A percentile compares a stretch with the other conserved stretches of the same genome.
These are phyloP conservation scores for Actinernus sp. DNA, from an alignment of 92 coral and sea anemone species.

Conservation along the genomic window DNA sequence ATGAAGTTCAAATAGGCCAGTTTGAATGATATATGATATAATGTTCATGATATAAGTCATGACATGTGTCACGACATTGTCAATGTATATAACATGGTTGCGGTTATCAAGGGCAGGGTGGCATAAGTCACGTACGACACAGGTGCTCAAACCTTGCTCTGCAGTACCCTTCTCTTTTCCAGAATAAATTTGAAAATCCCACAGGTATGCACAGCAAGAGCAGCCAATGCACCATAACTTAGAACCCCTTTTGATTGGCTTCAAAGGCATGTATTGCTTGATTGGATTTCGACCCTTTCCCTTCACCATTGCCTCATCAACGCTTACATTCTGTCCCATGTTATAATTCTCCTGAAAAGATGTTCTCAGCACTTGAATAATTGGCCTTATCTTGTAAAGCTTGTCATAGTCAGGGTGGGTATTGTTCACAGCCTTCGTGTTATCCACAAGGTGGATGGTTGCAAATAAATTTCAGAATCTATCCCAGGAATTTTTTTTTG, in stretches of 20 bases:
- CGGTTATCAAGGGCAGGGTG: slow-evolving; percentile 11
- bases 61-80: slow-evolving; percentile 14
- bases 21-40: too few relatives aligned
- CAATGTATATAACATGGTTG: slow-evolving; percentile 14
- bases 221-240: slow-evolving; percentile 27
- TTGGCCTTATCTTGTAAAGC: slow-evolving; percentile 19
- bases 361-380: slow-evolving; percentile 1
- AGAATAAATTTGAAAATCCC: slow-evolving; percentile 24
- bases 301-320: slow-evolving; percentile 28
- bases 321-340: slow-evolving; percentile 30
- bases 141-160: slow-evolving; percentile 7
- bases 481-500: neutral
- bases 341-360: slow-evolving; percentile 12
- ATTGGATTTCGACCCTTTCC: slow-evolving; percentile 25
- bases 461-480: slow-evolving; percentile 17
- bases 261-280: slow-evolving; percentile 28
- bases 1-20: too few relatives aligned
- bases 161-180: slow-evolving; percentile 8
- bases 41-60: neutral
- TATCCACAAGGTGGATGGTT: slow-evolving; percentile 19
- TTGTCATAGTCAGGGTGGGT: slow-evolving; percentile 7
- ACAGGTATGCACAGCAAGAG: slow-evolving; percentile 34
- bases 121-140: slow-evolving; percentile 13
- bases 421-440: neutral
- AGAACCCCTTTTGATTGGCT: slow-evolving; percentile 18